phyloP scores from a whole-genome alignment of 30 jellyfish, hydroid and myxozoan genomes.

The Aurelia sp. region DNA sequence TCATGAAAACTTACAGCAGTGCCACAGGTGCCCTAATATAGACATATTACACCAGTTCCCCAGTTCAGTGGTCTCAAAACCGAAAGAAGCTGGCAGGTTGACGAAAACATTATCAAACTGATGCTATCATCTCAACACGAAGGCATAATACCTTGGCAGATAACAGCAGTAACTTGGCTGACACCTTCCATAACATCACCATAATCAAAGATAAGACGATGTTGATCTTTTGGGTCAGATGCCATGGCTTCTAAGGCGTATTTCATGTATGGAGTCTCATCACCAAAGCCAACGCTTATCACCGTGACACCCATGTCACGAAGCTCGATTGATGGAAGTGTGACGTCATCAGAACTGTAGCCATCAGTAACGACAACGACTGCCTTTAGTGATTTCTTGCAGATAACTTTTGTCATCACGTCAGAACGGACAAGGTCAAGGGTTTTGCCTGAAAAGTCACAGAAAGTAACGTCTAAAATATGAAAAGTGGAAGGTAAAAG shows the following conservation, averaged over 20 bases:
- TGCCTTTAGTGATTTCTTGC: constrained; percentile 75
- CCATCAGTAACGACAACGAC: constrained; percentile 92
- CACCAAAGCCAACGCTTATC: constrained; percentile 91
- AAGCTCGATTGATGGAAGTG: constrained; percentile 79
- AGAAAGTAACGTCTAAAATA: no score
- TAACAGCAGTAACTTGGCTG: constrained; percentile 69
- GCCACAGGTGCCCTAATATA: no score
- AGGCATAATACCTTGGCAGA: constrained; percentile 83
- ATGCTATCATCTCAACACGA: no score
- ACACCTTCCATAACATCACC: constrained; percentile 89
- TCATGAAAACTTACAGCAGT: no score
- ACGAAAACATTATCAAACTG: no score
- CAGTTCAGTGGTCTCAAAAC: no score
- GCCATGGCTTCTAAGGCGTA: constrained; percentile 93
- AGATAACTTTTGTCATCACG: constrained; percentile 73
- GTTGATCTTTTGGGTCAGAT: constrained; percentile 86
- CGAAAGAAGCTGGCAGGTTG: no score
- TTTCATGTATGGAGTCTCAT: constrained; percentile 88
- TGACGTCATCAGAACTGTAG: constrained; percentile 92
- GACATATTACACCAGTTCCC: no score
- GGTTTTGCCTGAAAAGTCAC: constrained; percentile 73
- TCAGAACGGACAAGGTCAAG: constrained; percentile 91
- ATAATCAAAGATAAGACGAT: constrained; percentile 78
- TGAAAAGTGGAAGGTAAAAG: no score
- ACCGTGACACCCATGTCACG: constrained; percentile 93